Percentiles rank a stretch among this genome's conserved stretches.
Evolutionary conservation across 2,888 invertebrate species (phyloP).

Genomic region (Clistopyga incitator): DNA sequence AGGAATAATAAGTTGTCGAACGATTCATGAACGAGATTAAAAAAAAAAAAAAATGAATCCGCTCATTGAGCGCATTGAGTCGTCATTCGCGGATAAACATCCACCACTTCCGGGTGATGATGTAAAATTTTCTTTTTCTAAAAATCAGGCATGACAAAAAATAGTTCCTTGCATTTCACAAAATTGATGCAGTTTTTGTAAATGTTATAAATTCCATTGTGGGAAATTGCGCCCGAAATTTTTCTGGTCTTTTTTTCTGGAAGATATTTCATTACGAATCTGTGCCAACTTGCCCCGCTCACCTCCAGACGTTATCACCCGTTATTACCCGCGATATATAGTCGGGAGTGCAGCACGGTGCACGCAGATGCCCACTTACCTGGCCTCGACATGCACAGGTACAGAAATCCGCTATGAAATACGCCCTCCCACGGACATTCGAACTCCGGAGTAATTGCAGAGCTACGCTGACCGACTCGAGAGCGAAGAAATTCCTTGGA

Average conservation of each 20-base stretch:
- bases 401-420: constrained; percentile 20
- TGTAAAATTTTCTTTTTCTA: no score
- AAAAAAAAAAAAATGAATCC: no score
- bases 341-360: constrained; percentile 1
- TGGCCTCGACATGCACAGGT: constrained; percentile 4
- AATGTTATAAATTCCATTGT: no score
- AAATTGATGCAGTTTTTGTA: no score
- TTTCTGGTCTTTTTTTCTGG: no score
- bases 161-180: no score
- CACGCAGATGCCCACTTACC: constrained; percentile 43
- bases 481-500: constrained; percentile 31
- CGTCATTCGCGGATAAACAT: no score
- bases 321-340: constrained; percentile 20
- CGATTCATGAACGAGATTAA: no score
- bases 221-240: background rate
- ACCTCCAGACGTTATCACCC: constrained; percentile 8
- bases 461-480: constrained; percentile 14
- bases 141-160: no score
- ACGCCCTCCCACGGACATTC: constrained; percentile 22
- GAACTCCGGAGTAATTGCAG: constrained; percentile 33
- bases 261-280: background rate
- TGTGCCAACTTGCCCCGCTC: background rate
- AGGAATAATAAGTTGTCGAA: no score
- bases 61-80: no score
- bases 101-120: no score